Evolutionary conservation across 1,140 invertebrate genomes (phyloP).

Genomic region (Drosophila triauraria): DNA sequence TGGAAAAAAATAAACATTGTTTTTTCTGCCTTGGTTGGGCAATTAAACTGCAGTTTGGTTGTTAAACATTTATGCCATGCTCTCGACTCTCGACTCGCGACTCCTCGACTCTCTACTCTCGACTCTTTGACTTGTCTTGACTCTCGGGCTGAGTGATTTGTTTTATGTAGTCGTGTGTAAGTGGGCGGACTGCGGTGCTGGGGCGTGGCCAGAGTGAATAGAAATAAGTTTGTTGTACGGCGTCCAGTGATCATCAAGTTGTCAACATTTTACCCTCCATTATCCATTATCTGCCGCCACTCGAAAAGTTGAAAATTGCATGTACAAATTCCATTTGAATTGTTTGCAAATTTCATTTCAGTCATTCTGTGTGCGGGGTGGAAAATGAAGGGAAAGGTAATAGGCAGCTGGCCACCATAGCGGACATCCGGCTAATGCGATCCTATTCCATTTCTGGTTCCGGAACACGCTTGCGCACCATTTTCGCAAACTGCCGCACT

Average conservation of each 20-base stretch:
- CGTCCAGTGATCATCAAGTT: conserved; percentile 62
- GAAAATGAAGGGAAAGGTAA: not conserved
- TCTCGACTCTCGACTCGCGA: conserved; percentile 13
- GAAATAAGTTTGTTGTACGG: conserved; percentile 52
- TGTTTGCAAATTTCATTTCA: conserved; percentile 74
- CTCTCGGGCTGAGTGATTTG: conserved; percentile 74
- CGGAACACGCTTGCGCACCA: conserved; percentile 47
- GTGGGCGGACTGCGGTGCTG: conserved; percentile 21
- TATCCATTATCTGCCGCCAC: conserved; percentile 18
- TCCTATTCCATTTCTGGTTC: conserved; percentile 34
- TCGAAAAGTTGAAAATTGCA: conserved; percentile 56
- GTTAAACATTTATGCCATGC: conserved; percentile 74
- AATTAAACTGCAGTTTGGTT: conserved; percentile 78
- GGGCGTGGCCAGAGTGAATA: conserved; percentile 45
- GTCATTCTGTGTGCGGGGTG: conserved; percentile 6
- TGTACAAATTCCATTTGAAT: conserved; percentile 75
- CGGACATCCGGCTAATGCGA: conserved; percentile 77
- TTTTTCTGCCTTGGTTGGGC: conserved; percentile 55
- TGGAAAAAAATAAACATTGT: conserved; percentile 42
- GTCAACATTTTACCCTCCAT: conserved; percentile 41
- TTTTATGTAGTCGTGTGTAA: conserved; percentile 20
- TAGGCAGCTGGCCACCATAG: conserved; percentile 64
- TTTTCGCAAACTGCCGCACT: conserved; percentile 62
- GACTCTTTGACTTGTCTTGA: conserved; percentile 43
- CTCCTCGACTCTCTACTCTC: conserved; percentile 6